phyloP scores from a whole-genome alignment of 2,888 invertebrate species.

The Bimastos eiseni region DNA sequence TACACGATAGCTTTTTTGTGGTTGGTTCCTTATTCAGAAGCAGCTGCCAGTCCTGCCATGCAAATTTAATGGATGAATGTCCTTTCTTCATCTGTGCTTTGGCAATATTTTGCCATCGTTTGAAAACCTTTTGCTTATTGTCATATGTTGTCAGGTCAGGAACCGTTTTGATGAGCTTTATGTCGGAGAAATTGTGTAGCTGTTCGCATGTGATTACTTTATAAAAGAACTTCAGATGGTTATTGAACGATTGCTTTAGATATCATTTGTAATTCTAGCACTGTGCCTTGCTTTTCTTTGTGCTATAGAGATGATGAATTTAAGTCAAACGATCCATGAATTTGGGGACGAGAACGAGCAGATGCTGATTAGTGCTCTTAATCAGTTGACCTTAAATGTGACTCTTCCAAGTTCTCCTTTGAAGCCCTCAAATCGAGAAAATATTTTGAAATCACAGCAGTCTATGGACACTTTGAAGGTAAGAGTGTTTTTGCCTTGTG shows the following conservation, averaged over 20 bases:
- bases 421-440: conserved; percentile 20
- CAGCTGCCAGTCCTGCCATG: too few species aligned
- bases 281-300: background rate
- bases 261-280: background rate
- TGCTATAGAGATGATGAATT: conserved; percentile 4
- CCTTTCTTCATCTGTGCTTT: too few species aligned
- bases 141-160: background rate
- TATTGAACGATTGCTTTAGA: background rate
- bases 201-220: background rate
- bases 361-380: background rate
- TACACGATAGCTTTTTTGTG: too few species aligned
- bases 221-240: background rate
- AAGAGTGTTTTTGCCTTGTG: background rate
- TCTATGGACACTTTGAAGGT: background rate
- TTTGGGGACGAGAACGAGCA: conserved; percentile 15
- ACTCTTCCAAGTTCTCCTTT: background rate
- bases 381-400: background rate
- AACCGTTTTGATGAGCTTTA: background rate
- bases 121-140: background rate
- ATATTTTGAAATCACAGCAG: background rate
- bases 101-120: background rate
- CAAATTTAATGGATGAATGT: too few species aligned
- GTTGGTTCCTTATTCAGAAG: too few species aligned
- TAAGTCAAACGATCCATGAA: background rate
- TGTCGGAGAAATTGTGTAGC: background rate